phyloP scores from a whole-genome alignment of 2,113 vertebrate genomes.

The Chunga burmeisteri region DNA sequence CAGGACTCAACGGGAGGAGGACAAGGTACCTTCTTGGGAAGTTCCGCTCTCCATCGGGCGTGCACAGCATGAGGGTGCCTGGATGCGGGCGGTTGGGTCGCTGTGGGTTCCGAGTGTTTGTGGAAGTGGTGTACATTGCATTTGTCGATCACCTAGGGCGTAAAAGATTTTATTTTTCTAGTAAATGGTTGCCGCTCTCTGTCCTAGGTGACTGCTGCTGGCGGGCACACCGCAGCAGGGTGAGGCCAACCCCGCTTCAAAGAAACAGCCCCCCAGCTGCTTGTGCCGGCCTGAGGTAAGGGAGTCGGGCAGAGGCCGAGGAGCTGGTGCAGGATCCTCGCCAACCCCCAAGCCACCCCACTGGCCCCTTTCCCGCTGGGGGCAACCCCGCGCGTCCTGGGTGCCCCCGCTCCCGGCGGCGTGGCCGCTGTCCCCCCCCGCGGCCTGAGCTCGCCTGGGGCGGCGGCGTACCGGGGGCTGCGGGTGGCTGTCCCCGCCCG shows the following conservation, averaged over 20 bases:
- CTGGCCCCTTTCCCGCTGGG: not conserved
- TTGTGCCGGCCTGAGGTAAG: not conserved
- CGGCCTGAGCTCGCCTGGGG: not conserved
- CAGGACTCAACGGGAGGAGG: accelerated
- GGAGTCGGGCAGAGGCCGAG: not conserved
- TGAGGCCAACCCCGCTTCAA: not conserved
- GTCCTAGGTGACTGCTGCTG: not conserved
- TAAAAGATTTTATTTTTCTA: not conserved
- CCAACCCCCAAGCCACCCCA: not conserved
- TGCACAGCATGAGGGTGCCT: not conserved
- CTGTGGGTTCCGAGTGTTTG: not conserved
- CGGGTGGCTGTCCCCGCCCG: not conserved
- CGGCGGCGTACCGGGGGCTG: not conserved
- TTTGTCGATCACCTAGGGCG: not conserved
- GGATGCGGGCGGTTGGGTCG: accelerated
- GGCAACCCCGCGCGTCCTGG: too few species aligned
- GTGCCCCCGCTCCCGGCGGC: not conserved
- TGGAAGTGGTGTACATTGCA: not conserved
- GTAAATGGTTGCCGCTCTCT: not conserved
- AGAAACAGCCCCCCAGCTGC: not conserved
- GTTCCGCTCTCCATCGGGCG: accelerated
- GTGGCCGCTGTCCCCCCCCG: not conserved
- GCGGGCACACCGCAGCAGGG: not conserved
- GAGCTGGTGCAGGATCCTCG: not conserved
- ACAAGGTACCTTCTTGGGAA: not conserved